These are phyloP conservation scores for Synanthedon andrenaeformis DNA, from an alignment of 2,888 invertebrate species.

Conservation along the genomic window DNA sequence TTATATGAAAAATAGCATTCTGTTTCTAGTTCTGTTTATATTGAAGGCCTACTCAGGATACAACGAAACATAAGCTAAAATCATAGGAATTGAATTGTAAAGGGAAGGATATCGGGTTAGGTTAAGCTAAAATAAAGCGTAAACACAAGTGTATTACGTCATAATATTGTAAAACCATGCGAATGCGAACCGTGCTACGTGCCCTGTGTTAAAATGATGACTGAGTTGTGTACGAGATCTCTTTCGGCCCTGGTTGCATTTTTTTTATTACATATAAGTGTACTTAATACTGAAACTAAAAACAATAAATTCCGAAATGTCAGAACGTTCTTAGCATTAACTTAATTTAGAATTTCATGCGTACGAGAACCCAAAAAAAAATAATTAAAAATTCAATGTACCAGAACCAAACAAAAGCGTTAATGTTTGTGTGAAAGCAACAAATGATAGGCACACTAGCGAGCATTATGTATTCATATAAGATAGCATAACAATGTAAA, in stretches of 20 bases:
- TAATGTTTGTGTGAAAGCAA: not conserved
- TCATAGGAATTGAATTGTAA: not conserved
- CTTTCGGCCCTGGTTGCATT: slow-evolving; percentile 69
- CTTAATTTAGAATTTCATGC: slow-evolving; percentile 14
- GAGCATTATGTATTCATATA: too few relatives aligned
- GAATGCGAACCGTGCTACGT: slow-evolving; percentile 36
- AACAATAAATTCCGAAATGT: slow-evolving; percentile 35
- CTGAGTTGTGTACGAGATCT: slow-evolving; percentile 34
- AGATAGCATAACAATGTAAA: too few relatives aligned
- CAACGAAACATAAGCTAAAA: too few relatives aligned
- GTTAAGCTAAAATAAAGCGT: slow-evolving; percentile 6
- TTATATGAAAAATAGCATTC: too few relatives aligned
- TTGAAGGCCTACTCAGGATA: too few relatives aligned
- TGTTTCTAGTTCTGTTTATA: too few relatives aligned
- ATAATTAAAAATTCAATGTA: slow-evolving; percentile 37
- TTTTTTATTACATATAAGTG: slow-evolving; percentile 38
- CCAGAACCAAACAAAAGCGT: slow-evolving; percentile 54
- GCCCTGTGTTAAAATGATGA: slow-evolving; percentile 33
- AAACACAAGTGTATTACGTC: slow-evolving; percentile 6
- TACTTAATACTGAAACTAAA: slow-evolving; percentile 38
- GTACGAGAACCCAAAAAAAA: slow-evolving; percentile 15
- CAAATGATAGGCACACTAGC: too few relatives aligned
- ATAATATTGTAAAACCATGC: slow-evolving; percentile 26
- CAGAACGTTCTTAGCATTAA: slow-evolving; percentile 11
- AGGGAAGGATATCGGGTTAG: slow-evolving; percentile 2